These are phyloP conservation scores for Caradrina clavipalpis DNA, from an alignment of 2,888 invertebrate species.

Conservation along the genomic window DNA sequence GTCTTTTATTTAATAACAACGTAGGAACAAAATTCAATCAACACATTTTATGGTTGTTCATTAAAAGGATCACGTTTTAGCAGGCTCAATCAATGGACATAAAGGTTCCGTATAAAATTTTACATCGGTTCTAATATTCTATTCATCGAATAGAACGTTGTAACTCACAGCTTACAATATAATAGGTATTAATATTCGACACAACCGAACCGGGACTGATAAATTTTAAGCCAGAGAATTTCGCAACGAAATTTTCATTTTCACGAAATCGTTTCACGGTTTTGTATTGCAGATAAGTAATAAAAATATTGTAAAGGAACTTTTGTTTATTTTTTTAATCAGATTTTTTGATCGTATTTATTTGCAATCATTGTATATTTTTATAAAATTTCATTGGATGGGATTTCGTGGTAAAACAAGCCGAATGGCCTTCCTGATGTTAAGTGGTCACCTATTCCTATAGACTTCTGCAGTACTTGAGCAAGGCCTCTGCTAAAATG, in stretches of 20 bases:
- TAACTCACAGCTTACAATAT: conserved; percentile 6
- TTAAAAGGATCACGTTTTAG: neutral
- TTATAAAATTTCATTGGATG: too few relatives aligned
- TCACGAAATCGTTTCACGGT: conserved; percentile 40
- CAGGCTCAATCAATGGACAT: neutral
- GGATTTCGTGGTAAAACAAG: too few relatives aligned
- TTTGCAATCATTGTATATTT: too few relatives aligned
- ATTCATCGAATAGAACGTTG: neutral
- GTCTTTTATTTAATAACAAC: too few relatives aligned
- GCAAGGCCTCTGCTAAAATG: too few relatives aligned
- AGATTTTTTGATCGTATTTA: neutral
- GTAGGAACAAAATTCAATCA: neutral
- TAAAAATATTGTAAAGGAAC: conserved; percentile 8
- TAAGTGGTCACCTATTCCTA: too few relatives aligned
- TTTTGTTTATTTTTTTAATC: conserved; percentile 16
- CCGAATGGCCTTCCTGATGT: too few relatives aligned
- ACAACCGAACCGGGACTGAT: conserved; percentile 26
- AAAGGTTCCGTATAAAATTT: neutral
- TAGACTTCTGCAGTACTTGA: too few relatives aligned
- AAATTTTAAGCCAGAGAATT: conserved; percentile 29
- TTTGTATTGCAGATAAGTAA: neutral
- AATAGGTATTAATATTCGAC: conserved; percentile 29
- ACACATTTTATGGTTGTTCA: neutral
- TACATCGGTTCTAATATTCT: conserved; percentile 7
- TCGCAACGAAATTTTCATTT: conserved; percentile 61